Evolutionary conservation across 2,797 vertebrate species (phyloP).

Genomic region (Falco concolor): DNA sequence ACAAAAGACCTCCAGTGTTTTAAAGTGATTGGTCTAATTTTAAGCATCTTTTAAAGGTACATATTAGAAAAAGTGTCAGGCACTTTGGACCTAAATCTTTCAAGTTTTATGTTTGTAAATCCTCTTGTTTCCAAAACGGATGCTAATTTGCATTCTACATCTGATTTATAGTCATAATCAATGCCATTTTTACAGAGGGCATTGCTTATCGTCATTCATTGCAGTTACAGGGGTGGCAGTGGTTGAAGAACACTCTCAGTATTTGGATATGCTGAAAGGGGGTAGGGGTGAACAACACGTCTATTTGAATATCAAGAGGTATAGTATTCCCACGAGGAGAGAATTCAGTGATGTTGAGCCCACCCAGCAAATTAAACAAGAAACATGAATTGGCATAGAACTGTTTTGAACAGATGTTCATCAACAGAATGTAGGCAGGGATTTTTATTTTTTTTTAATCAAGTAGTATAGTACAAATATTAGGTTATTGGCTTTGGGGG

Average conservation of each 20-base stretch:
- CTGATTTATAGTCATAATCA: neutral
- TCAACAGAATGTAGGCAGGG: neutral
- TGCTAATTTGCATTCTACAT: neutral
- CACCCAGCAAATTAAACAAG: conserved; percentile 25
- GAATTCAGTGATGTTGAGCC: neutral
- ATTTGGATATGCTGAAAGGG: neutral
- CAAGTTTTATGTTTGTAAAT: neutral
- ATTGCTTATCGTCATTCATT: neutral
- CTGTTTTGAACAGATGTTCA: conserved; percentile 25
- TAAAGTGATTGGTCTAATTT: neutral
- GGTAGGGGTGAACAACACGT: neutral
- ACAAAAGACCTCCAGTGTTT: neutral
- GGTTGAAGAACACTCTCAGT: neutral
- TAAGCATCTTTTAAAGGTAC: neutral
- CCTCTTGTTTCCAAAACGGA: neutral
- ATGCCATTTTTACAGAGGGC: neutral
- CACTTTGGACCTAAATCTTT: neutral
- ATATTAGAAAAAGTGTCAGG: neutral
- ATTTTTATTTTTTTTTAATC: neutral
- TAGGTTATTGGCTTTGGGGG: neutral
- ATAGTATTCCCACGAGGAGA: neutral
- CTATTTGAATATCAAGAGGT: neutral
- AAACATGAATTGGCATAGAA: conserved; percentile 25
- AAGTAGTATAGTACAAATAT: neutral
- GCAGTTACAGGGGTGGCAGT: neutral